phyloP scores from a whole-genome alignment of 2,888 invertebrate species.

The Rhingia campestris region DNA sequence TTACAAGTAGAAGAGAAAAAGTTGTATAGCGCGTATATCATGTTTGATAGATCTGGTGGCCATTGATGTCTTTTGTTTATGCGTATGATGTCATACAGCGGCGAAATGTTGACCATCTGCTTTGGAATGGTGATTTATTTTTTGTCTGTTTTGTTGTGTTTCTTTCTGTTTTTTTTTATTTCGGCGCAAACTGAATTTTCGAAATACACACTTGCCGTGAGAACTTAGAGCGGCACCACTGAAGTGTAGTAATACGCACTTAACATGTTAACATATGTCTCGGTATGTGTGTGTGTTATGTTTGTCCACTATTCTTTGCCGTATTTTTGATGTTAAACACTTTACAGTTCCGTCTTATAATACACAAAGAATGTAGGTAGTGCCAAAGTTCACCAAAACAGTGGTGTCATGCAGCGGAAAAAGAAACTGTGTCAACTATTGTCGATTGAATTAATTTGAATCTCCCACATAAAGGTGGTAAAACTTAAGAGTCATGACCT shows the following conservation, averaged over 20 bases:
- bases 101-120: conserved; percentile 61
- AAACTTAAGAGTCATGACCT: neutral
- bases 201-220: conserved; percentile 1
- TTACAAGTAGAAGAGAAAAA: conserved; percentile 21
- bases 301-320: neutral
- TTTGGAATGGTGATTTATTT: neutral
- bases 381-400: neutral
- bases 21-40: conserved; percentile 24
- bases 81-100: conserved; percentile 69
- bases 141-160: neutral
- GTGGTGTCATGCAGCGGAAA: neutral
- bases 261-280: neutral
- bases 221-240: conserved; percentile 2
- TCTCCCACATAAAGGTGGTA: neutral
- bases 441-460: neutral
- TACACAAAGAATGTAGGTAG: neutral
- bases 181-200: conserved; percentile 7
- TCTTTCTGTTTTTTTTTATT: neutral
- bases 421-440: neutral
- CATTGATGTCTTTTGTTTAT: conserved; percentile 63
- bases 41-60: conserved; percentile 36
- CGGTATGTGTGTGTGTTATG: too few species aligned
- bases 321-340: neutral
- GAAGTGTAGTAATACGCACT: neutral
- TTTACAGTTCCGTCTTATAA: neutral